Conservation (phyloP, 2,888 invertebrate species). For the Andrena dorsata region DNA sequence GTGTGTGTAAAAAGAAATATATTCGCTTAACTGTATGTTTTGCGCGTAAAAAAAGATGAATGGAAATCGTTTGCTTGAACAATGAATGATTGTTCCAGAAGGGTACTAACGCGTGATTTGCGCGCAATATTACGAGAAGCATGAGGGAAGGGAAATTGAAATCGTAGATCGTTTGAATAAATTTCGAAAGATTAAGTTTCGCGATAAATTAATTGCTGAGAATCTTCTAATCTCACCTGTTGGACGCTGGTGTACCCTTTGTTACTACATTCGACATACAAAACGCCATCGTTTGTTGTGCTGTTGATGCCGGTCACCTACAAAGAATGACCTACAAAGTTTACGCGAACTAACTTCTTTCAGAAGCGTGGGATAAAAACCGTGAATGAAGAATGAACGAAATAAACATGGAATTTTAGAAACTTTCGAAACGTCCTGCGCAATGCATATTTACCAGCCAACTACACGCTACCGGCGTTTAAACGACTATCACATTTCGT, state of each 20-base stretch:
- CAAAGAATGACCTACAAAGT: neutral
- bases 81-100: neutral
- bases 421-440: neutral
- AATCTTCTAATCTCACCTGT: constrained; percentile 11
- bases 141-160: neutral
- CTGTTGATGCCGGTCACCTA: neutral
- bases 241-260: neutral
- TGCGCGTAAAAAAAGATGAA: neutral
- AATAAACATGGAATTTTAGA: neutral
- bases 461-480: neutral
- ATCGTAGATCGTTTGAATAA: neutral
- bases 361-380: neutral
- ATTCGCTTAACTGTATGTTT: neutral
- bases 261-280: neutral
- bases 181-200: neutral
- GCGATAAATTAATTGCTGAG: neutral
- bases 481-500: neutral
- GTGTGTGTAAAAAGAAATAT: neutral
- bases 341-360: neutral
- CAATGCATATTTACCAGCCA: neutral
- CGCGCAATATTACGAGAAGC: neutral
- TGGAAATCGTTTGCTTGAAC: neutral
- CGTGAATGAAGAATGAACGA: neutral
- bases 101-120: neutral
- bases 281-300: constrained; percentile 23